Conservation (phyloP, 2,113 vertebrate genomes). For the Atherinomorus stipes region DNA sequence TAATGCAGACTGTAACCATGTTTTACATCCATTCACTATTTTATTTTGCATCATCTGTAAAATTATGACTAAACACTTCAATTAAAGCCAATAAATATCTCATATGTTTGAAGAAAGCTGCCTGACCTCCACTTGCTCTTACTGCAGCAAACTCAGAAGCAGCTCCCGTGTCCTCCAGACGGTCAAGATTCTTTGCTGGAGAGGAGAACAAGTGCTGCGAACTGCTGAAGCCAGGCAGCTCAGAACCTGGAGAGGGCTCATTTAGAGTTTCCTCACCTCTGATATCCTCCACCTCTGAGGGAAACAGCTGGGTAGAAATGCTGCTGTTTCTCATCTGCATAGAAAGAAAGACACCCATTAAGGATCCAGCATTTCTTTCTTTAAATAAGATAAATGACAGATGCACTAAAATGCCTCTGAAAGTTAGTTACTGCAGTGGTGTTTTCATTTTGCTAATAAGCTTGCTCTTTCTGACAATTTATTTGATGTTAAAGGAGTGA, state of each 20-base stretch:
- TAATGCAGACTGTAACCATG: too few species aligned
- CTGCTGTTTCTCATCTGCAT: slow-evolving; percentile 36
- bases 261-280: slow-evolving; percentile 13
- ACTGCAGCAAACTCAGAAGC: slow-evolving; percentile 42
- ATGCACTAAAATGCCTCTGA: neutral
- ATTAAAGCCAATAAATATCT: slow-evolving; percentile 5
- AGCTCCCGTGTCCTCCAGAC: slow-evolving; percentile 39
- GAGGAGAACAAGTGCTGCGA: slow-evolving; percentile 6
- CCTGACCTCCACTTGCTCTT: slow-evolving; percentile 60
- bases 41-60: neutral
- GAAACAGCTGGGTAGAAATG: neutral
- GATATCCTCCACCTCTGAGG: slow-evolving; percentile 52
- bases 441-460: neutral
- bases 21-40: neutral
- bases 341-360: neutral
- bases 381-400: neutral
- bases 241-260: slow-evolving; percentile 46
- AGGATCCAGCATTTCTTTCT: neutral
- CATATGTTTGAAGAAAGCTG: slow-evolving; percentile 41
- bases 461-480: too few species aligned
- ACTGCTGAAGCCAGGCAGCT: slow-evolving; percentile 9
- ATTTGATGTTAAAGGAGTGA: neutral
- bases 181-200: slow-evolving; percentile 11
- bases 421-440: neutral
- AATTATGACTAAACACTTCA: neutral